Evolutionary conservation across 2,113 vertebrate genomes (phyloP).

Genomic region (Lethenteron camtschaticum): DNA sequence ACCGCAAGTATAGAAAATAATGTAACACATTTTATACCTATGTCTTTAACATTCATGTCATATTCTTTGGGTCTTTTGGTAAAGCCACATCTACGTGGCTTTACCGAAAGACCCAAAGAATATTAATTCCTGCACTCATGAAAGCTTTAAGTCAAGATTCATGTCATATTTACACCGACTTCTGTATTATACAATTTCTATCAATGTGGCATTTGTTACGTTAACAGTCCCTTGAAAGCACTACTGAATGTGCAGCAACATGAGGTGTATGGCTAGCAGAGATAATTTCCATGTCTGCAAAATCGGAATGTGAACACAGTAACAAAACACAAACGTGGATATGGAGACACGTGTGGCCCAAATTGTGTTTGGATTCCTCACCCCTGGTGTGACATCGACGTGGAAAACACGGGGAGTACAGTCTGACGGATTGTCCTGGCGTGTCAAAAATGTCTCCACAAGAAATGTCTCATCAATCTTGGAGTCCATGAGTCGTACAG

Average conservation of each 20-base stretch:
- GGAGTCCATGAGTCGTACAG: conserved; percentile 20
- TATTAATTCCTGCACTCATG: too few relatives aligned
- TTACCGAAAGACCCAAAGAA: too few relatives aligned
- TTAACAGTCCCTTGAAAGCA: conserved; percentile 6
- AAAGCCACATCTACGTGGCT: too few relatives aligned
- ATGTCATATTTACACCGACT: too few relatives aligned
- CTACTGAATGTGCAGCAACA: not conserved
- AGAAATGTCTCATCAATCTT: conserved; percentile 7
- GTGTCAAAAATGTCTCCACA: conserved; percentile 6
- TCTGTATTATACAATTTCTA: not conserved
- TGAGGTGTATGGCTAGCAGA: not conserved
- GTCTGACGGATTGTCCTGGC: not conserved
- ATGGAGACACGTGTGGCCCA: not conserved
- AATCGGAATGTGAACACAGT: not conserved
- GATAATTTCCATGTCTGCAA: not conserved
- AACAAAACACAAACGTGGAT: not conserved
- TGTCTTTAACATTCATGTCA: too few relatives aligned
- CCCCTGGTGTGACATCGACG: conserved; percentile 7
- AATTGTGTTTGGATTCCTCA: conserved; percentile 7
- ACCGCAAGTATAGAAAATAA: too few relatives aligned
- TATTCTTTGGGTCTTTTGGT: too few relatives aligned
- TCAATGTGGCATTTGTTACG: not conserved
- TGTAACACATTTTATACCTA: too few relatives aligned
- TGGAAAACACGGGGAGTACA: conserved; percentile 9
- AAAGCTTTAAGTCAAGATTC: too few relatives aligned